Conservation (phyloP, 2,888 invertebrate genomes). For the Drosophila fungiperda region DNA sequence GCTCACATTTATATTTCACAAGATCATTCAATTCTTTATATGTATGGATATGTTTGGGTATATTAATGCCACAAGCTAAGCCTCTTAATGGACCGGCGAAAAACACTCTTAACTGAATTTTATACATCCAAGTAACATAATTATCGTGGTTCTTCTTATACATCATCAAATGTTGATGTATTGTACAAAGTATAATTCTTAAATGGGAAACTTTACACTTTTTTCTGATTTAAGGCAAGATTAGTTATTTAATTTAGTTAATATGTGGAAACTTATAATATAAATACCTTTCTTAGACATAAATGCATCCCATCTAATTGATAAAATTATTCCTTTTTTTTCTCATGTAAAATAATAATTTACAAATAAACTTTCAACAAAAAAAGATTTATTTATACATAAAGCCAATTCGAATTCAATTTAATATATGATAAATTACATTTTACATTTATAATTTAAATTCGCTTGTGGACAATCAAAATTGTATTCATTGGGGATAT, state of each 20-base stretch:
- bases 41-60: too few species aligned
- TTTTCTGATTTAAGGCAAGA: background rate
- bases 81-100: slow-evolving; percentile 16
- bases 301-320: background rate
- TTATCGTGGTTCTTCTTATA: background rate
- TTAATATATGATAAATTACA: background rate
- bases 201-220: background rate
- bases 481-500: background rate
- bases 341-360: background rate
- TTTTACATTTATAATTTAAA: background rate
- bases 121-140: background rate
- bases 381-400: background rate
- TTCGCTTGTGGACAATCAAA: slow-evolving; percentile 1
- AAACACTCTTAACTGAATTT: slow-evolving; percentile 15
- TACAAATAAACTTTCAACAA: background rate
- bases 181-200: background rate
- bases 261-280: background rate
- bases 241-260: too few species aligned
- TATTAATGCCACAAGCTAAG: slow-evolving; percentile 14
- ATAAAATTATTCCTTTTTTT: background rate
- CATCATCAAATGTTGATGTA: background rate
- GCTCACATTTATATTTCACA: slow-evolving; percentile 36
- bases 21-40: slow-evolving; percentile 47
- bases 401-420: background rate
- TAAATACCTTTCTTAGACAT: background rate